Evolutionary conservation across 2,797 vertebrate genomes (phyloP).

Genomic region (Chanos chanos): DNA sequence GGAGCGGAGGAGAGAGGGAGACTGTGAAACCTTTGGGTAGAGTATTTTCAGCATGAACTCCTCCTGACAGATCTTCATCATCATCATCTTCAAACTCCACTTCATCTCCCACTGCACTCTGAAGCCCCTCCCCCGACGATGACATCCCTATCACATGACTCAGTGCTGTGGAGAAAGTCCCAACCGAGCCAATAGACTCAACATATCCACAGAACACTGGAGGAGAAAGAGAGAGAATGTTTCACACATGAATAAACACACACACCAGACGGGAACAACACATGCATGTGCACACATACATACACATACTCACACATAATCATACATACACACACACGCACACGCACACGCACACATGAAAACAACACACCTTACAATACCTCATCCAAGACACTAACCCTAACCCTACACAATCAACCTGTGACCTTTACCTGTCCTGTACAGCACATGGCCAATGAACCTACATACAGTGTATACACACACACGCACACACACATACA

Average conservation of each 20-base stretch:
- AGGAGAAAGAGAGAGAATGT: too few relatives aligned
- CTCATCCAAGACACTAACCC: too few relatives aligned
- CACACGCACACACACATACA: background rate
- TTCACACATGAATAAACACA: too few relatives aligned
- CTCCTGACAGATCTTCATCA: slow-evolving; percentile 55
- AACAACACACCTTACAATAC: too few relatives aligned
- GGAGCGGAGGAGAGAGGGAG: background rate
- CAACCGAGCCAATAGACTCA: slow-evolving; percentile 51
- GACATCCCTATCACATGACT: slow-evolving; percentile 50
- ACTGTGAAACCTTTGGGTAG: slow-evolving; percentile 1
- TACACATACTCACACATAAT: too few relatives aligned
- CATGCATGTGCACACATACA: too few relatives aligned
- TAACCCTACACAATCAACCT: too few relatives aligned
- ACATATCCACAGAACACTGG: slow-evolving; percentile 38
- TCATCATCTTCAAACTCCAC: slow-evolving; percentile 51
- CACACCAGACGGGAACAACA: too few relatives aligned
- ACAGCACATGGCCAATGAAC: too few relatives aligned
- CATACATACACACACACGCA: too few relatives aligned
- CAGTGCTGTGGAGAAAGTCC: slow-evolving; percentile 45
- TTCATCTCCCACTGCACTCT: slow-evolving; percentile 45
- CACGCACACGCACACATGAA: too few relatives aligned
- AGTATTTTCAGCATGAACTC: slow-evolving; percentile 2
- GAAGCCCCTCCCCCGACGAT: slow-evolving; percentile 62
- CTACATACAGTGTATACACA: slow-evolving; percentile 26
- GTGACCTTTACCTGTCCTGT: too few relatives aligned